These are phyloP conservation scores for Prunella strophiata DNA, from an alignment of 2,797 vertebrate genomes.

Conservation along the genomic window DNA sequence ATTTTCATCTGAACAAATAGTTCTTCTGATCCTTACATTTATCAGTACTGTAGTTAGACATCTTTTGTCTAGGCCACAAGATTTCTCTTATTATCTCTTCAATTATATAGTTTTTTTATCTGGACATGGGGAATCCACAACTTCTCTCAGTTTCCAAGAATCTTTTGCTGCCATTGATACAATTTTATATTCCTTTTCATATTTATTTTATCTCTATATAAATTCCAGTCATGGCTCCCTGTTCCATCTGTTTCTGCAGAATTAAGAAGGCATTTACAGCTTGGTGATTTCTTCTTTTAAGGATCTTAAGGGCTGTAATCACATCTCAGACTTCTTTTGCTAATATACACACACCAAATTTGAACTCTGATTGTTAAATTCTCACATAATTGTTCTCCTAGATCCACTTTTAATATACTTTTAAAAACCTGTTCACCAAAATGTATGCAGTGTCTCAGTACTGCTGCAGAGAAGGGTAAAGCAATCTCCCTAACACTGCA, in stretches of 20 bases:
- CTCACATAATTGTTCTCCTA: neutral
- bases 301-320: neutral
- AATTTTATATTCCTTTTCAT: neutral
- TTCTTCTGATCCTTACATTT: neutral
- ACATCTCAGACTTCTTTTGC: neutral
- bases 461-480: neutral
- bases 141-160: neutral
- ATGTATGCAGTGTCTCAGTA: neutral
- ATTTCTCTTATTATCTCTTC: neutral
- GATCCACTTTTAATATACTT: neutral
- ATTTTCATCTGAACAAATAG: neutral
- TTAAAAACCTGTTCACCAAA: neutral
- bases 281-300: slow-evolving; percentile 4
- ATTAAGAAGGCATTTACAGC: neutral
- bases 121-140: neutral
- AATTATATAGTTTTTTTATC: neutral
- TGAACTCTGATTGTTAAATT: neutral
- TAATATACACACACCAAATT: neutral
- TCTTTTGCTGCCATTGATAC: neutral
- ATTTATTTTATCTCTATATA: neutral
- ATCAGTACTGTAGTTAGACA: neutral
- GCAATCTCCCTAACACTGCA: neutral
- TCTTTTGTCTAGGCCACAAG: neutral
- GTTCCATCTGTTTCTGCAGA: neutral
- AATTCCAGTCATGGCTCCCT: neutral